These are phyloP conservation scores for Cyanoderma ruficeps DNA, from an alignment of 2,113 vertebrate species.

Conservation along the genomic window DNA sequence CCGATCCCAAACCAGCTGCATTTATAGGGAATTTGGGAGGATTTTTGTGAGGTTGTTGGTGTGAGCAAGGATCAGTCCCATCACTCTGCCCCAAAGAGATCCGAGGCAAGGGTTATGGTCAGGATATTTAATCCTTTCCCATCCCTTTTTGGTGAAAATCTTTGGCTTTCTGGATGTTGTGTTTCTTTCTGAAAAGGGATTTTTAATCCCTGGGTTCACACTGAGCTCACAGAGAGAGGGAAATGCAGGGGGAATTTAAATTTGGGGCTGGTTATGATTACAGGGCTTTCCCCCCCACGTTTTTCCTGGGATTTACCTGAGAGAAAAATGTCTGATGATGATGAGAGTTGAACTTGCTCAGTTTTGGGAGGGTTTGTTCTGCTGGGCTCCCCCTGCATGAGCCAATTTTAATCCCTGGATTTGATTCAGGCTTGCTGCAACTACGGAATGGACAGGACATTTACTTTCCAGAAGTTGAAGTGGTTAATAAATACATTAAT, in stretches of 20 bases:
- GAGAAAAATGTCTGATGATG: not conserved
- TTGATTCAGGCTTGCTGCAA: not conserved
- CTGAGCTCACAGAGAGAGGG: not conserved
- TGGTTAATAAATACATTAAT: not conserved
- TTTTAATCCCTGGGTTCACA: not conserved
- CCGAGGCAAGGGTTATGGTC: rapidly evolving
- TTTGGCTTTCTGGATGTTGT: not conserved
- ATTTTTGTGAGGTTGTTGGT: not conserved
- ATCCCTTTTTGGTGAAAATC: not conserved
- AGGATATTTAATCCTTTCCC: not conserved
- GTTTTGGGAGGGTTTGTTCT: not conserved
- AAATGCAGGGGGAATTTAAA: not conserved
- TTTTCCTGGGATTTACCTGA: not conserved
- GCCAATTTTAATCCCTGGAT: not conserved
- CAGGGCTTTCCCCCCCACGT: rapidly evolving
- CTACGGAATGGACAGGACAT: not conserved
- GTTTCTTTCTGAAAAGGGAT: not conserved
- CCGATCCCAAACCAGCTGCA: not conserved
- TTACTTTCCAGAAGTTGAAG: not conserved
- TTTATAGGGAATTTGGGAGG: not conserved
- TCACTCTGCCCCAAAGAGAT: not conserved
- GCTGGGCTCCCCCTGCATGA: rapidly evolving
- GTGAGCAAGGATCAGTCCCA: not conserved
- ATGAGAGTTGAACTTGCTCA: not conserved
- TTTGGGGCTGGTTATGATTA: not conserved